Evolutionary conservation across 1,140 invertebrate genomes (phyloP).

Genomic region (Drosophila sp.): DNA sequence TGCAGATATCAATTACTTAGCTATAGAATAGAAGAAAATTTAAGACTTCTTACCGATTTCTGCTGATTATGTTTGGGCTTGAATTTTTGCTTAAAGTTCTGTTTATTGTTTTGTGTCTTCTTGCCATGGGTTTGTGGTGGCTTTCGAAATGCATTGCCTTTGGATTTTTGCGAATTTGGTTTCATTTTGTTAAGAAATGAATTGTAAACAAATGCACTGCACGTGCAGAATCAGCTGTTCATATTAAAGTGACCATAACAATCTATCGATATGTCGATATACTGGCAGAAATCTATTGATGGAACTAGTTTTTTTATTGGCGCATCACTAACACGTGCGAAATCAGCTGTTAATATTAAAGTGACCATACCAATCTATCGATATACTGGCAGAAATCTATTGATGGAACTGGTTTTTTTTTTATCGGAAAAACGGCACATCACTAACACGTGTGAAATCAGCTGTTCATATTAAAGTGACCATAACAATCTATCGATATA

Average conservation of each 20-base stretch:
- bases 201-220: constrained; percentile 29
- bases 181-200: constrained; percentile 43
- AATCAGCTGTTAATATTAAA: constrained; percentile 20
- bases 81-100: constrained; percentile 53
- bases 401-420: not conserved
- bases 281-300: not conserved
- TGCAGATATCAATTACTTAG: constrained; percentile 11
- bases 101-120: constrained; percentile 34
- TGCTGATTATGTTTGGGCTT: constrained; percentile 36
- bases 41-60: not conserved
- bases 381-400: constrained; percentile 1
- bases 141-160: constrained; percentile 37
- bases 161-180: constrained; percentile 38
- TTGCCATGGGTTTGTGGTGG: constrained; percentile 26
- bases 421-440: not conserved
- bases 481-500: constrained; percentile 2
- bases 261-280: not conserved
- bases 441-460: constrained; percentile 39
- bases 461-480: constrained; percentile 13
- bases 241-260: not conserved
- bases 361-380: not conserved
- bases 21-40: not conserved
- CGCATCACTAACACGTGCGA: constrained; percentile 32
- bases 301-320: not conserved
- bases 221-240: constrained; percentile 40